Base-by-base conservation (phyloP, 1,140 invertebrate genomes). In the Psilanteris sp. region DNA sequence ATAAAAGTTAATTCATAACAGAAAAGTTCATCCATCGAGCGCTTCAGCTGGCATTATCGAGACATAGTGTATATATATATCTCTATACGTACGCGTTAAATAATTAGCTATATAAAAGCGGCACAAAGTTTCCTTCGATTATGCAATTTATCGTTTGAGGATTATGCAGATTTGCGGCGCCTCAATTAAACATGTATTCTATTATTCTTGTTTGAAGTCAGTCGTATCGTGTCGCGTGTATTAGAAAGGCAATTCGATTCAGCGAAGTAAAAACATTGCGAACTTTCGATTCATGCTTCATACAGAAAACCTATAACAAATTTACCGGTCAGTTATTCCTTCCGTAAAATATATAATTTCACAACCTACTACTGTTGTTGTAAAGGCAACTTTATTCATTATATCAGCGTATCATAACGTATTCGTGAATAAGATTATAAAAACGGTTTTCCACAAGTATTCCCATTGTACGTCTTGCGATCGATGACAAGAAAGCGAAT, bases 121-220 rank as follows among this genome's bases (percentile, higher is more conserved):
- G 39, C 41, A 36, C 41, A 46, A 32, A 46, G 46, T 50, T 81
- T 83, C 77, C 70, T 78, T 77, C 66, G 36, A 76, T 76, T 81
- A 75, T 43, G 55, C 57, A 44, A 78, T 34, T 79, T 77, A 80
- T 80, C 79, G 70, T 78, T 74, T 43, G 16, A 24, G 37, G 44
- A 78, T 80, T 80, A 80, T 78, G 54, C 57, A 77, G 68, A 81
- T 78, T 32, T 7, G 0, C 18, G 44, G 1, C 15, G 36, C 32
- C 52, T 13, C 11, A 3, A 6, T 27, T 37, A 29, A 52, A 61
- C 37, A 54, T 36, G 20, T 52, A 46, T 54, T 52, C 22, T 10
- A 50, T 62, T 62, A 62, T 50, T 52, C 29, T 4, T 8, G 27
- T 16, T 4, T 0, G 10, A 26, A 34, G 24, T 18, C 15, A 24